phyloP scores from a whole-genome alignment of 1,140 invertebrate genomes.

The Gerris buenoi region DNA sequence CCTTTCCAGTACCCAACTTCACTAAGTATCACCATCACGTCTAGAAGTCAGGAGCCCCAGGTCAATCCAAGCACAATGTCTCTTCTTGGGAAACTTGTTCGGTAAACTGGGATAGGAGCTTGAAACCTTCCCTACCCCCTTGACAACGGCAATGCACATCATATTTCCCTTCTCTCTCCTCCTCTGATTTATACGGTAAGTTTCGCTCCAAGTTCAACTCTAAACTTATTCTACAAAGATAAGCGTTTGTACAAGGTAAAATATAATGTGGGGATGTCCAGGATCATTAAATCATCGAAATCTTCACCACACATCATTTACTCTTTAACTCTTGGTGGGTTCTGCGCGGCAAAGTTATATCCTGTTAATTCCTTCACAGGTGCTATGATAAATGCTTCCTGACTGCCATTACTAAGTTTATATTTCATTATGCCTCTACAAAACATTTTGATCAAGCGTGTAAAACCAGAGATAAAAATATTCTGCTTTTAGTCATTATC shows the following conservation, averaged over 20 bases:
- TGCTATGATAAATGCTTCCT: too few species aligned
- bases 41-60: background rate
- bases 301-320: background rate
- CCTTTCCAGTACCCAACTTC: background rate
- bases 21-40: background rate
- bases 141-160: background rate
- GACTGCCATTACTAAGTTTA: too few species aligned
- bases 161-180: background rate
- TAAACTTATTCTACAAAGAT: background rate
- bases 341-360: too few species aligned
- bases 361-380: too few species aligned
- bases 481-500: too few species aligned
- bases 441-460: too few species aligned
- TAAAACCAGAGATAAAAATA: too few species aligned
- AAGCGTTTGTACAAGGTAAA: background rate
- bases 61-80: background rate
- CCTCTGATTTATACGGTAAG: background rate
- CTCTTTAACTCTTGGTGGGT: background rate
- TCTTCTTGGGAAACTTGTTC: background rate
- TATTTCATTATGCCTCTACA: too few species aligned
- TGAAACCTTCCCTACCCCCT: background rate
- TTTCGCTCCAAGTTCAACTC: background rate
- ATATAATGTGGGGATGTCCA: background rate
- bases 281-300: background rate
- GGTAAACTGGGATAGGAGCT: background rate